These are phyloP conservation scores for Drosophila aldrichi DNA, from an alignment of 2,888 invertebrate genomes.

Conservation along the genomic window DNA sequence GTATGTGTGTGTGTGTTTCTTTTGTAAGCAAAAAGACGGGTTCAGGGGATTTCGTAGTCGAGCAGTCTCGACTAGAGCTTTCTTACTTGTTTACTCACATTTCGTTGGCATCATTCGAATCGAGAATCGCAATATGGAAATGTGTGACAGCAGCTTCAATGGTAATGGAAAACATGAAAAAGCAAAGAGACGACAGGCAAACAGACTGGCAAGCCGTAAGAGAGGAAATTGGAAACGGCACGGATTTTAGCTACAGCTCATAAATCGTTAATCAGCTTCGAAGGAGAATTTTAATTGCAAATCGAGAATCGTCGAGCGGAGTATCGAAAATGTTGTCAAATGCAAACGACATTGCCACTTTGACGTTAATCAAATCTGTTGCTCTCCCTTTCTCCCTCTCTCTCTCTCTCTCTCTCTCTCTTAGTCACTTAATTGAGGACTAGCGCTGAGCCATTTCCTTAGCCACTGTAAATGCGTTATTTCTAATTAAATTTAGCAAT, in stretches of 20 bases:
- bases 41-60: too few relatives aligned
- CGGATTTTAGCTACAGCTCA: constrained; percentile 31
- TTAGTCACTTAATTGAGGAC: neutral
- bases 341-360: constrained; percentile 25
- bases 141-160: neutral
- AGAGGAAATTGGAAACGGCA: constrained; percentile 14
- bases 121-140: constrained; percentile 19
- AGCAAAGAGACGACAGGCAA: neutral
- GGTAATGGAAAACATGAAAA: neutral
- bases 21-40: too few relatives aligned
- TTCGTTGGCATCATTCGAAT: constrained; percentile 13
- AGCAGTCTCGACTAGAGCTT: too few relatives aligned
- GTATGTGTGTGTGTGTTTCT: too few relatives aligned
- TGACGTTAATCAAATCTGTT: constrained; percentile 1
- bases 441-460: neutral
- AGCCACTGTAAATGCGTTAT: constrained; percentile 42
- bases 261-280: constrained; percentile 35
- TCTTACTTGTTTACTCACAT: neutral
- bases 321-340: constrained; percentile 29
- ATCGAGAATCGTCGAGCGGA: constrained; percentile 18
- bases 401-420: neutral
- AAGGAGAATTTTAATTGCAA: constrained; percentile 43
- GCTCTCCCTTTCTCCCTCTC: neutral
- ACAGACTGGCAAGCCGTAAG: neutral
- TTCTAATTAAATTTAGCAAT: constrained; percentile 56